These are phyloP conservation scores for Andrena praecox DNA, from an alignment of 2,888 invertebrate genomes.

Conservation along the genomic window DNA sequence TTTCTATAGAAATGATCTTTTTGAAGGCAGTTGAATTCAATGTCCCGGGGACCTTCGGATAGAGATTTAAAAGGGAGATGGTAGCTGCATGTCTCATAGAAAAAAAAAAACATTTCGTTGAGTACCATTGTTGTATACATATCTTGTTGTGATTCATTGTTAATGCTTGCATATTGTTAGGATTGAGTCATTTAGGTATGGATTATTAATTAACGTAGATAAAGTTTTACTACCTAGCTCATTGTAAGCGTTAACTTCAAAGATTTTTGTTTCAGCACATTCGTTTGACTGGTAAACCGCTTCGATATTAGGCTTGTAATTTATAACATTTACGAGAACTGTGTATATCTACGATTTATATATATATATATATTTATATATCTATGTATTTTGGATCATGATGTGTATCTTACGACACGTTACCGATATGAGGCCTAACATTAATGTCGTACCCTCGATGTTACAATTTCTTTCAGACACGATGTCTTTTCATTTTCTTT, in stretches of 20 bases:
- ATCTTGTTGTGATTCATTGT: constrained; percentile 85
- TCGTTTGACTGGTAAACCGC: constrained; percentile 80
- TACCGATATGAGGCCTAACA: constrained; percentile 47
- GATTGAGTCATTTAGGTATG: constrained; percentile 85
- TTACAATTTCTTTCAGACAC: constrained; percentile 50
- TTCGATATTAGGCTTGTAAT: constrained; percentile 74
- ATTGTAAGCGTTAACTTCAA: constrained; percentile 79
- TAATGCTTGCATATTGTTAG: constrained; percentile 85
- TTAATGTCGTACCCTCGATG: constrained; percentile 20
- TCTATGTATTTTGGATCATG: constrained; percentile 48
- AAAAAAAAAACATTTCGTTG: constrained; percentile 76
- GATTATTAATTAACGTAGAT: constrained; percentile 85
- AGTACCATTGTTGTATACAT: constrained; percentile 84
- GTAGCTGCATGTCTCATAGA: constrained; percentile 81
- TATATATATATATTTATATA: constrained; percentile 45
- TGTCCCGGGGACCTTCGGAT: constrained; percentile 71
- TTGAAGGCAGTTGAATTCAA: not conserved
- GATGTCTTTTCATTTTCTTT: constrained; percentile 23
- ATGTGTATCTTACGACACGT: constrained; percentile 48
- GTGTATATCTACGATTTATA: constrained; percentile 46
- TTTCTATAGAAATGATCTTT: constrained; percentile 3
- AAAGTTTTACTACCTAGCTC: constrained; percentile 81
- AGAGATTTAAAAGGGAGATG: constrained; percentile 76
- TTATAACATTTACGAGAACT: constrained; percentile 60
- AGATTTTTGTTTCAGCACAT: constrained; percentile 83